These are phyloP conservation scores for Dromiciops gliroides DNA, from an alignment of 2,113 vertebrate species.

Conservation along the genomic window DNA sequence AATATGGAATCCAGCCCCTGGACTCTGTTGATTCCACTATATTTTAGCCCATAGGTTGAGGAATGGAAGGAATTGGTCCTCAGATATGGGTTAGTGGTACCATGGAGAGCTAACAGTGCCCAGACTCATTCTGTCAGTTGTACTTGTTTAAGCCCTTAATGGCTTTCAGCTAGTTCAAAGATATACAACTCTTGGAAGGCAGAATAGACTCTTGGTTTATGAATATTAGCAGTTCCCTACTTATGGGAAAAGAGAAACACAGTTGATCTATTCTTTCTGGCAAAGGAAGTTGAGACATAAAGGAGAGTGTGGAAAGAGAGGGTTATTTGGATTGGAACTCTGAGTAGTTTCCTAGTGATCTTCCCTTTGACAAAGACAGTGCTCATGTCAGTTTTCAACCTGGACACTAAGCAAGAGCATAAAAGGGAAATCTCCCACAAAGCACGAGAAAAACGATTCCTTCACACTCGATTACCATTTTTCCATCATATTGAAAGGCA, in stretches of 20 bases:
- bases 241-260: too few relatives aligned
- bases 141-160: too few relatives aligned
- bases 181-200: too few relatives aligned
- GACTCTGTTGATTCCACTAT: too few relatives aligned
- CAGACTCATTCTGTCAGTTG: too few relatives aligned
- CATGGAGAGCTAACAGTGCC: too few relatives aligned
- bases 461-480: not conserved
- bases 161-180: too few relatives aligned
- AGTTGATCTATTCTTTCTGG: not conserved
- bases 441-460: not conserved
- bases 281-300: not conserved
- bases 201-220: not conserved
- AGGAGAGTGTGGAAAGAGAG: not conserved
- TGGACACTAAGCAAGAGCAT: not conserved
- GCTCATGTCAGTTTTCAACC: not conserved
- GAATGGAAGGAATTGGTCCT: too few relatives aligned
- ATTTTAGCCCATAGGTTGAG: too few relatives aligned
- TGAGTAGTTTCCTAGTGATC: not conserved
- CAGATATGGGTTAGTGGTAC: too few relatives aligned
- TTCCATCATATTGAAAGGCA: not conserved
- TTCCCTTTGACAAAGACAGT: not conserved
- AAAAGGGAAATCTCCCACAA: not conserved
- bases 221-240: not conserved
- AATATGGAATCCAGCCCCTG: too few relatives aligned
- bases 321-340: not conserved